These are phyloP conservation scores for Parasteatoda tepidariorum DNA, from an alignment of 1,140 invertebrate genomes.

Conservation along the genomic window DNA sequence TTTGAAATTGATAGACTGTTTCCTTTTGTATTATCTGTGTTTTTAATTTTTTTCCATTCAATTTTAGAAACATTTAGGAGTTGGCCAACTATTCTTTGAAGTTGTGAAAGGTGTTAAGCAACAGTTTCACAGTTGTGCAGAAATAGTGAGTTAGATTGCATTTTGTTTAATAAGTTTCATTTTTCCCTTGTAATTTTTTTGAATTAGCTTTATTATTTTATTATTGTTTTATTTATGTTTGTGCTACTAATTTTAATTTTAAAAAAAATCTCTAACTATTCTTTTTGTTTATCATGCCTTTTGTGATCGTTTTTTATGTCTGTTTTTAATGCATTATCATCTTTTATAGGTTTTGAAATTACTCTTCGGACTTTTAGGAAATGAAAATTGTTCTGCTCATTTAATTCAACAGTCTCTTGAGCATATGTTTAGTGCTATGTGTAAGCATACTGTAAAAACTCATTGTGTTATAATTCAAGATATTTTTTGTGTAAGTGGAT, in stretches of 20 bases:
- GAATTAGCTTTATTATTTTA: background rate
- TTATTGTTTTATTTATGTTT: background rate
- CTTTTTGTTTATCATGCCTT: too few species aligned
- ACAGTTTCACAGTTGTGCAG: conserved; percentile 79
- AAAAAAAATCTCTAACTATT: too few species aligned
- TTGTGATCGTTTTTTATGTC: background rate
- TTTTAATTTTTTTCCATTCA: background rate
- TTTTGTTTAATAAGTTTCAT: background rate
- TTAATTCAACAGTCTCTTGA: conserved; percentile 34
- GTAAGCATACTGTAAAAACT: conserved; percentile 52
- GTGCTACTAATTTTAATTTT: background rate
- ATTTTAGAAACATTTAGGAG: conserved; percentile 76
- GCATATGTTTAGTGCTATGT: conserved; percentile 49
- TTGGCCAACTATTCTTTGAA: conserved; percentile 87
- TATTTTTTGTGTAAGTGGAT: conserved; percentile 56
- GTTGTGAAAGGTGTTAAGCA: conserved; percentile 82
- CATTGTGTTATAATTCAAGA: conserved; percentile 55
- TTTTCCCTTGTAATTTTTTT: background rate
- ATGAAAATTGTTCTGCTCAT: conserved; percentile 24
- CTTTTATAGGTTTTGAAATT: conserved; percentile 17
- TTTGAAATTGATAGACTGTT: too few species aligned
- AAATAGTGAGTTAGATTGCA: conserved; percentile 55
- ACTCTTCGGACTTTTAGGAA: conserved; percentile 49
- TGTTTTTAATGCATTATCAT: background rate
- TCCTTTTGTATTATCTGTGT: too few species aligned